phyloP scores from a whole-genome alignment of 2,888 invertebrate species.

The Lysandra bellargus region DNA sequence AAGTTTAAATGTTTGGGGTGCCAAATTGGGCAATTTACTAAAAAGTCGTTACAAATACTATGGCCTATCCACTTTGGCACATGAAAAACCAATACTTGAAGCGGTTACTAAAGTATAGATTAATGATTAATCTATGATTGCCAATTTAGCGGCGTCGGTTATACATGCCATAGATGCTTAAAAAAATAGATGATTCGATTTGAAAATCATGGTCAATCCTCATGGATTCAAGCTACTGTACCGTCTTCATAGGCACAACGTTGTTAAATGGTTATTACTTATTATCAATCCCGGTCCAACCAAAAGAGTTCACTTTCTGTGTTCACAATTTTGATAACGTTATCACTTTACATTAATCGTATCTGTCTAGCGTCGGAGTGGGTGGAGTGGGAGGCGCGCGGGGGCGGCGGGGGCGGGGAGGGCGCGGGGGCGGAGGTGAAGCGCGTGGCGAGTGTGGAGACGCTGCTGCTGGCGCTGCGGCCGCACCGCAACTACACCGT shows the following conservation, averaged over 20 bases:
- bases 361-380: conserved; percentile 74
- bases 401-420: conserved; percentile 51
- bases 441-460: conserved; percentile 88
- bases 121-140: no score
- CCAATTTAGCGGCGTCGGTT: no score
- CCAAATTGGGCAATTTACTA: not conserved
- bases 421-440: conserved; percentile 84
- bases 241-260: no score
- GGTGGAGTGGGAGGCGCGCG: conserved; percentile 75
- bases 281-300: not conserved
- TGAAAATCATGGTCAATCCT: no score
- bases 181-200: no score
- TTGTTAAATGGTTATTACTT: no score
- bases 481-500: conserved; percentile 94
- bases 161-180: no score
- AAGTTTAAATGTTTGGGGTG: not conserved
- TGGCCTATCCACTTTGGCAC: no score
- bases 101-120: no score
- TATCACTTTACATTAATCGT: conserved; percentile 20
- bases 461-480: conserved; percentile 88
- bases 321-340: not conserved
- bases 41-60: not conserved
- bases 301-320: not conserved
- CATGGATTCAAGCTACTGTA: no score
- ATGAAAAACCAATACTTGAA: no score